Percentiles rank a stretch among this genome's conserved stretches.
Evolutionary conservation across 2,113 vertebrate species (phyloP).

Genomic region (Jaculus jaculus): DNA sequence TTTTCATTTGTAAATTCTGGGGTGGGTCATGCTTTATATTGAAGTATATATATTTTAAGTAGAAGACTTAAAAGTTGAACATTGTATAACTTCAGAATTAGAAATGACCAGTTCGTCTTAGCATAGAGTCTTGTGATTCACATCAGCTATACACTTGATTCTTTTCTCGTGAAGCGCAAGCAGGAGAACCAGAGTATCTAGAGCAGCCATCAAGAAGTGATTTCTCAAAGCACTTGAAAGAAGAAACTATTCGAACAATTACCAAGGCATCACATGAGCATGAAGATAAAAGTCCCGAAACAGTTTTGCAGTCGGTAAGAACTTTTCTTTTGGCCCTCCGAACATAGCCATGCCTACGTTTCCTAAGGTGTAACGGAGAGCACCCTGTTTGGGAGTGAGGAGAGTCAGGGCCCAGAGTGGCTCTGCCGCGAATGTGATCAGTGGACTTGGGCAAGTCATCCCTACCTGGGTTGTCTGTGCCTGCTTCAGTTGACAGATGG

Average conservation of each 20-base stretch:
- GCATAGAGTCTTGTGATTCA: slow-evolving; percentile 33
- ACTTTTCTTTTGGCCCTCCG: slow-evolving; percentile 65
- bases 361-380: not conserved
- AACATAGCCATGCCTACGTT: not conserved
- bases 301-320: slow-evolving; percentile 92
- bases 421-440: not conserved
- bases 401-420: not conserved
- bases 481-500: not conserved
- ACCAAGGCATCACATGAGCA: slow-evolving; percentile 92
- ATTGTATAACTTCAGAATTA: slow-evolving; percentile 26
- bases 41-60: slow-evolving; percentile 13
- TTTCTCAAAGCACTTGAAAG: slow-evolving; percentile 93
- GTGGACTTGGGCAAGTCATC: not conserved
- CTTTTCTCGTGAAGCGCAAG: slow-evolving; percentile 85
- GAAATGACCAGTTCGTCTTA: slow-evolving; percentile 32
- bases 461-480: not conserved
- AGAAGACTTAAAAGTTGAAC: slow-evolving; percentile 36
- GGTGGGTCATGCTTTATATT: not conserved
- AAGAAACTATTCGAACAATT: slow-evolving; percentile 94
- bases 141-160: slow-evolving; percentile 70
- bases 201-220: slow-evolving; percentile 95
- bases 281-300: slow-evolving; percentile 92
- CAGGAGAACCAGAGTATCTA: slow-evolving; percentile 96
- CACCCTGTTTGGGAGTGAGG: not conserved
- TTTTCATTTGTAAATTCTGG: slow-evolving; percentile 1